These are phyloP conservation scores for Patagioenas fasciata DNA, from an alignment of 2,113 vertebrate genomes.

Conservation along the genomic window DNA sequence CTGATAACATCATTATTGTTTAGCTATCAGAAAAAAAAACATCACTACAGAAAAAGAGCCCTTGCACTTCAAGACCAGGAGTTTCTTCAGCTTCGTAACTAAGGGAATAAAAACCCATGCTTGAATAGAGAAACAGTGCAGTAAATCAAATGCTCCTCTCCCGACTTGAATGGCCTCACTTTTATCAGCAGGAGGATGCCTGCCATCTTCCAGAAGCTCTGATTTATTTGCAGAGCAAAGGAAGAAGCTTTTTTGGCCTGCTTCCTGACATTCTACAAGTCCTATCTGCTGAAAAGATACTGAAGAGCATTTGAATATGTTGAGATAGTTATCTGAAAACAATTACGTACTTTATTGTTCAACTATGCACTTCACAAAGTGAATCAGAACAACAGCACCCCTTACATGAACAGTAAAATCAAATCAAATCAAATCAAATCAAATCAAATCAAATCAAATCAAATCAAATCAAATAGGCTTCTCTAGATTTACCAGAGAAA, in stretches of 20 bases:
- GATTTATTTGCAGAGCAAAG: background rate
- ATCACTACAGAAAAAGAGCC: background rate
- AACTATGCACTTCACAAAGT: background rate
- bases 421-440: too few species aligned
- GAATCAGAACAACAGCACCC: background rate
- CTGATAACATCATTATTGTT: background rate
- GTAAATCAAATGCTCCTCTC: background rate
- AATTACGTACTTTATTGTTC: background rate
- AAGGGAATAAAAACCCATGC: background rate
- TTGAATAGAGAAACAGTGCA: background rate
- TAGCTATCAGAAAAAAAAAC: background rate
- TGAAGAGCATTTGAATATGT: background rate
- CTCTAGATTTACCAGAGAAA: background rate
- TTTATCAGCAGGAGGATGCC: background rate
- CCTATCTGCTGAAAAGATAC: background rate
- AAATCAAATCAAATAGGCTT: background rate
- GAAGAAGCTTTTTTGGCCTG: background rate
- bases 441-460: too few species aligned
- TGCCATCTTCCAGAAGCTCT: background rate
- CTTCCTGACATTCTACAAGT: background rate
- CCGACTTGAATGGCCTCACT: background rate
- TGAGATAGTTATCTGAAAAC: background rate
- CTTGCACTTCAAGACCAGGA: background rate
- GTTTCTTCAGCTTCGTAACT: background rate
- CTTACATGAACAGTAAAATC: background rate